These are phyloP conservation scores for Zingel zingel DNA, from an alignment of 2,113 vertebrate species.

Conservation along the genomic window DNA sequence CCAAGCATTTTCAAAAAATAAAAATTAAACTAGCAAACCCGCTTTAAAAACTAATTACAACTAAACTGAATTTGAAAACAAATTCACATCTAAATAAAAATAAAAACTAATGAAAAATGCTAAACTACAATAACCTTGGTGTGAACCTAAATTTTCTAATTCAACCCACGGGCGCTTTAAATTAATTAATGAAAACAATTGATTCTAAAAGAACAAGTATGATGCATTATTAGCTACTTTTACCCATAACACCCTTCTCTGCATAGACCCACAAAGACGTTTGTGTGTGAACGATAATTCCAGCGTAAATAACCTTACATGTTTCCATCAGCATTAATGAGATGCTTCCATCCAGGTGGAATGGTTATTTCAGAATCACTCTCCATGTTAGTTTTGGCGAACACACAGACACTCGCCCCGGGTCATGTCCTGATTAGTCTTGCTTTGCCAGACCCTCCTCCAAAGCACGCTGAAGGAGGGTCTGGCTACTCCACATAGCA, in stretches of 20 bases:
- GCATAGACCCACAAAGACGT: background rate
- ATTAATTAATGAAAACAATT: background rate
- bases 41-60: no score
- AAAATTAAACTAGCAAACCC: no score
- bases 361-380: slow-evolving; percentile 23
- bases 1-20: no score
- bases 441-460: no score
- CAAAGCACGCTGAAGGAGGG: no score
- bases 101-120: no score
- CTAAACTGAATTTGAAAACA: no score
- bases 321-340: background rate
- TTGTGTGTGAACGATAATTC: background rate
- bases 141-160: background rate
- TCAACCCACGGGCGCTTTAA: background rate
- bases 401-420: slow-evolving; percentile 10
- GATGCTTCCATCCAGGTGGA: slow-evolving; percentile 1
- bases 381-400: slow-evolving; percentile 45
- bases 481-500: no score
- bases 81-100: no score
- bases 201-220: background rate
- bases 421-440: slow-evolving; percentile 23
- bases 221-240: background rate
- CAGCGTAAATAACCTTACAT: background rate
- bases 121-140: no score
- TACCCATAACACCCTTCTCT: background rate